Percentiles rank a stretch among this genome's conserved stretches.
These are phyloP conservation scores for Acleris holmiana DNA, from an alignment of 2,888 invertebrate species.

Conservation along the genomic window DNA sequence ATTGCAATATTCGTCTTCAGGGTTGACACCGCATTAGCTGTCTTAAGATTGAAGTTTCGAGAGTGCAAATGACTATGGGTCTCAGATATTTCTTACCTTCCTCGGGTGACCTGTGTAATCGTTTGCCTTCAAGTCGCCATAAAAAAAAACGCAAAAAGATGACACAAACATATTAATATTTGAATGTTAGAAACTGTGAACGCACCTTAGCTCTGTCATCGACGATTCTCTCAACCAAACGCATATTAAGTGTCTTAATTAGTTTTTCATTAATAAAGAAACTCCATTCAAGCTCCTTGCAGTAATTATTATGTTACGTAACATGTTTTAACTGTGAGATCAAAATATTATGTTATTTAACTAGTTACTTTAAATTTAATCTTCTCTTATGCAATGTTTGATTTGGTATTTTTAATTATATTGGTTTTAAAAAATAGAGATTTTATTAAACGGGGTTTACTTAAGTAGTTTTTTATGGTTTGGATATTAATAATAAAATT, in stretches of 20 bases:
- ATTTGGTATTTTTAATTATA: slow-evolving; percentile 19
- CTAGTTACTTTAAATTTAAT: slow-evolving; percentile 16
- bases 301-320: slow-evolving; percentile 24
- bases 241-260: slow-evolving; percentile 35
- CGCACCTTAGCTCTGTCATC: slow-evolving; percentile 18
- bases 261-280: slow-evolving; percentile 31
- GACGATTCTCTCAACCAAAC: slow-evolving; percentile 19
- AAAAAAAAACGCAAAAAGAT: too few species aligned
- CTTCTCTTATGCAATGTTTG: slow-evolving; percentile 23
- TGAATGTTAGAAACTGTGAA: not conserved
- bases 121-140: too few species aligned
- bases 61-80: too few species aligned
- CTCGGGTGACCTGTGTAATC: too few species aligned
- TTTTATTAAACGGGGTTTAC: not conserved
- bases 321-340: slow-evolving; percentile 15
- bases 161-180: too few species aligned
- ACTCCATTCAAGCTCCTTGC: slow-evolving; percentile 21
- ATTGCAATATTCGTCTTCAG: too few species aligned
- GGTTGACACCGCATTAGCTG: too few species aligned
- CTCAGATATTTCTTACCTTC: too few species aligned
- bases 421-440: not conserved
- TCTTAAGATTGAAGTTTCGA: too few species aligned
- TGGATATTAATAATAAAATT: too few species aligned
- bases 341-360: slow-evolving; percentile 23
- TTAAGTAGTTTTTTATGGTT: not conserved